These are phyloP conservation scores for Zapus hudsonius DNA, from an alignment of 2,113 vertebrate species.

Conservation along the genomic window DNA sequence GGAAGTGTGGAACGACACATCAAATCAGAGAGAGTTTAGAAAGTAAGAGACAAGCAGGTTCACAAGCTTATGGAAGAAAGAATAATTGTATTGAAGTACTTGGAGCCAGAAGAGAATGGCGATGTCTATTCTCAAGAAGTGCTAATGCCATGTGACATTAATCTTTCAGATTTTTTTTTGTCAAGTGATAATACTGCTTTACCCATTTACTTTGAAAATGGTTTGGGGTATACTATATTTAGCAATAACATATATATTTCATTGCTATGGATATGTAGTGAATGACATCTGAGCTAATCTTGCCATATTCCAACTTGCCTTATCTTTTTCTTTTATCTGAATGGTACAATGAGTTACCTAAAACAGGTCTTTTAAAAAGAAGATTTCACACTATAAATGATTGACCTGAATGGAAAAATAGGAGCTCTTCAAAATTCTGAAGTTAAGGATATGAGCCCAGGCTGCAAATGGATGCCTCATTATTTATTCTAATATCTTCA, in stretches of 20 bases:
- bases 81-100: rapidly evolving
- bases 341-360: neutral
- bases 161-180: neutral
- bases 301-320: rapidly evolving
- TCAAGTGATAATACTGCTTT: neutral
- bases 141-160: neutral
- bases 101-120: neutral
- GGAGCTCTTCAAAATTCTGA: neutral
- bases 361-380: neutral
- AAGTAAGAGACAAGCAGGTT: neutral
- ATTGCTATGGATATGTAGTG: neutral
- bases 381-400: neutral
- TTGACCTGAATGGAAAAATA: neutral
- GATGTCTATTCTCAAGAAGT: neutral
- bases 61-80: neutral
- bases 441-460: neutral
- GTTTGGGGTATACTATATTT: neutral
- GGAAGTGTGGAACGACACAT: neutral
- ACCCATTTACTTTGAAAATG: neutral
- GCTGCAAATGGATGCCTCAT: neutral
- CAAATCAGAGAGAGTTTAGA: neutral
- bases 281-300: neutral
- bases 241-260: neutral
- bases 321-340: neutral
- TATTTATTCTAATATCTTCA: neutral